phyloP scores from a whole-genome alignment of 2,888 invertebrate species.

The Acheta domesticus region DNA sequence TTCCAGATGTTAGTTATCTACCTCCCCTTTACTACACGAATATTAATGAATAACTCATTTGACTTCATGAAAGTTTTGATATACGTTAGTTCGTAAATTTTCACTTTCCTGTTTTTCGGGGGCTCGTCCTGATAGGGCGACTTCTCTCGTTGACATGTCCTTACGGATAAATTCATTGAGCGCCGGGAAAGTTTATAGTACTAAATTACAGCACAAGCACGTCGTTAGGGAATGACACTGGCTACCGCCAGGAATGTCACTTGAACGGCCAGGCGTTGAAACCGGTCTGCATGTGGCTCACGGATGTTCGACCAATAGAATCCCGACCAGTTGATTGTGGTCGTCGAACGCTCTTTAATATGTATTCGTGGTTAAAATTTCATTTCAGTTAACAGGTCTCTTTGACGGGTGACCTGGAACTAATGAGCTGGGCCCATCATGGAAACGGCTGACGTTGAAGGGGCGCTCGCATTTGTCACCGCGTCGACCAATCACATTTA shows the following conservation, averaged over 20 bases:
- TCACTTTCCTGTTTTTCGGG: neutral
- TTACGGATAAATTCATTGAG: neutral
- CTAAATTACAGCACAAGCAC: neutral
- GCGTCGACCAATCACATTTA: no score
- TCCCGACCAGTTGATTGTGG: neutral
- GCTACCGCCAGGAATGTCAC: neutral
- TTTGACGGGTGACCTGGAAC: no score
- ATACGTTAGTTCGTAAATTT: neutral
- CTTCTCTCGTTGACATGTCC: neutral
- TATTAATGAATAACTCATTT: neutral
- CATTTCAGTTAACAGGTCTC: neutral
- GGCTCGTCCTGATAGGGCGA: neutral
- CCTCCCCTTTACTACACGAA: neutral
- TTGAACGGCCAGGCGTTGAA: neutral
- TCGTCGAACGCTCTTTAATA: neutral
- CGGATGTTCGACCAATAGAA: neutral
- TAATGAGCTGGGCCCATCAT: no score
- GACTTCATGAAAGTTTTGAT: slow-evolving; percentile 5
- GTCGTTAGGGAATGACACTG: neutral
- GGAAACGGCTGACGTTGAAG: no score
- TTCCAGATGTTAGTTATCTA: no score
- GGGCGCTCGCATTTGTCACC: no score
- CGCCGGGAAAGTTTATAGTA: neutral
- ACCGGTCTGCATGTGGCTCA: neutral
- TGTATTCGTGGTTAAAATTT: neutral